A percentile compares a stretch with the other conserved stretches of the same genome.
Evolutionary conservation across 2,113 vertebrate genomes (phyloP).

Genomic region (Lophotis ruficrista): DNA sequence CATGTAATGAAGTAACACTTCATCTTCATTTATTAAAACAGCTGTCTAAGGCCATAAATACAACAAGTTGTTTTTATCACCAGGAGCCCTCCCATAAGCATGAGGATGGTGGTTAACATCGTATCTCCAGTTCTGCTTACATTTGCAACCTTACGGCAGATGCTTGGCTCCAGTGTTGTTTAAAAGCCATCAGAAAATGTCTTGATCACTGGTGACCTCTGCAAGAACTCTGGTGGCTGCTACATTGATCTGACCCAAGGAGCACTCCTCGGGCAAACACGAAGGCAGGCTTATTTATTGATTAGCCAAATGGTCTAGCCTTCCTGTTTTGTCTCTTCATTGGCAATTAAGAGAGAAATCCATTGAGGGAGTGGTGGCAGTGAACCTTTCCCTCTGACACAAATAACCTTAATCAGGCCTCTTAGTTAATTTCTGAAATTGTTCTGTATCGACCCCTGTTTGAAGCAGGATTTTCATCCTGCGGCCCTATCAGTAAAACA

Average conservation of each 20-base stretch:
- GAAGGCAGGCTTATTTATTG: conserved; percentile 43
- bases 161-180: background rate
- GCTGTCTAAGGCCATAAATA: conserved; percentile 26
- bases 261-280: conserved; percentile 23
- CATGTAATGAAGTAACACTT: background rate
- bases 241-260: conserved; percentile 33
- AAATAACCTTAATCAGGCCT: conserved; percentile 67
- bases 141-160: background rate
- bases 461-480: conserved; percentile 53
- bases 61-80: background rate
- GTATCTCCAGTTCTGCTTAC: background rate
- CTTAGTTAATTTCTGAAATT: conserved; percentile 74
- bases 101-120: background rate
- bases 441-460: conserved; percentile 48
- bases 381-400: conserved; percentile 58
- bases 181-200: conserved; percentile 41
- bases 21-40: conserved; percentile 19
- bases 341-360: conserved; percentile 53
- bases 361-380: conserved; percentile 23
- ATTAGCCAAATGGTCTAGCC: conserved; percentile 25
- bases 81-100: background rate
- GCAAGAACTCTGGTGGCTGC: conserved; percentile 33
- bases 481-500: conserved; percentile 29
- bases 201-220: conserved; percentile 21
- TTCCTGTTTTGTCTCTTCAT: conserved; percentile 37